These are phyloP conservation scores for Erynnis tages DNA, from an alignment of 2,888 invertebrate genomes.

Conservation along the genomic window DNA sequence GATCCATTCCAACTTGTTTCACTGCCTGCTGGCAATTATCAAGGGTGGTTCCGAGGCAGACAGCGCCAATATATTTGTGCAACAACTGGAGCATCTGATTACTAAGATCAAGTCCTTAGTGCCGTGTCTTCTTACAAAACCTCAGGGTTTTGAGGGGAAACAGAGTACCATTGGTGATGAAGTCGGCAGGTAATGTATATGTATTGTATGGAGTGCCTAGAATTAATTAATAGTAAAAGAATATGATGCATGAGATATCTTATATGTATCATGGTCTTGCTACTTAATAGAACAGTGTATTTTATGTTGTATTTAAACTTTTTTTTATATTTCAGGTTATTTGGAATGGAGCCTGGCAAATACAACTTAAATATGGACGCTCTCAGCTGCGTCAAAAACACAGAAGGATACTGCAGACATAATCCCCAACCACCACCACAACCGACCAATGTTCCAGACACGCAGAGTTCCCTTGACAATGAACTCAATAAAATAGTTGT, in stretches of 20 bases:
- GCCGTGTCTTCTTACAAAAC: constrained; percentile 60
- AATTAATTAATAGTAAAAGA: no score
- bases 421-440: constrained; percentile 47
- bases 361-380: constrained; percentile 66
- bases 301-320: no score
- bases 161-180: constrained; percentile 64
- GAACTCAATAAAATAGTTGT: constrained; percentile 36
- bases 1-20: constrained; percentile 65
- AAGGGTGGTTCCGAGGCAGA: constrained; percentile 56
- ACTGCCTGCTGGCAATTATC: constrained; percentile 64
- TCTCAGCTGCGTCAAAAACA: constrained; percentile 63
- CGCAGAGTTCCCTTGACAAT: constrained; percentile 43
- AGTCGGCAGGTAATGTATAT: constrained; percentile 55
- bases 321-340: constrained; percentile 53
- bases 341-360: constrained; percentile 66
- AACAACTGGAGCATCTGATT: constrained; percentile 64
- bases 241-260: no score
- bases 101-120: constrained; percentile 58
- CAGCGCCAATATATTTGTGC: constrained; percentile 59
- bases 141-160: constrained; percentile 46
- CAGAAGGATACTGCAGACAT: constrained; percentile 64
- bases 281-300: no score
- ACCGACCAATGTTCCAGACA: constrained; percentile 37
- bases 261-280: no score
- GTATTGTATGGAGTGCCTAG: no score